Evolutionary conservation across 2,113 vertebrate genomes (phyloP).

Genomic region (Oostethus manadensis): DNA sequence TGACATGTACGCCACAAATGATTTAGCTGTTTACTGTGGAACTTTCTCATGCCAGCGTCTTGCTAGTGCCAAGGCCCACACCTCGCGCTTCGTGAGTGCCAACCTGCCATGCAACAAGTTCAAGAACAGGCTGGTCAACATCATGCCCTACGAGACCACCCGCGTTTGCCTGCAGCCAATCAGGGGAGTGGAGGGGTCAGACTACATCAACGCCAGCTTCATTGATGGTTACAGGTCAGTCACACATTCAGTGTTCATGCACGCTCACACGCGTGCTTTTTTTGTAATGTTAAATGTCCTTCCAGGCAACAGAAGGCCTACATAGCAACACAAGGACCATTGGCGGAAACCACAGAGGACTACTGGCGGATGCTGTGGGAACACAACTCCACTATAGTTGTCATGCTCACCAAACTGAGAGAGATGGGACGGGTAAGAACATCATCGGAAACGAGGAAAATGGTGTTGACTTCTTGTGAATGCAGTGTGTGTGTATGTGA

Average conservation of each 20-base stretch:
- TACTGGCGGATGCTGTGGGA: constrained; percentile 99
- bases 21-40: not conserved
- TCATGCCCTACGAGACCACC: constrained; percentile 98
- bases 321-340: constrained; percentile 93
- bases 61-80: constrained; percentile 97
- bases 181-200: constrained; percentile 94
- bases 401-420: constrained; percentile 96
- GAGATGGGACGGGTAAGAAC: constrained; percentile 94
- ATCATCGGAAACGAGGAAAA: not conserved
- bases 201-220: constrained; percentile 98
- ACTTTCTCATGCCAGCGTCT: constrained; percentile 76
- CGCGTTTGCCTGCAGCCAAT: constrained; percentile 96
- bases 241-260: not conserved
- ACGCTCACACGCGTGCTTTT: not conserved
- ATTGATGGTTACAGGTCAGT: constrained; percentile 96
- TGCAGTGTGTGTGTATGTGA: too few species aligned
- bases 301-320: constrained; percentile 94
- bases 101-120: constrained; percentile 99
- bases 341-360: constrained; percentile 97
- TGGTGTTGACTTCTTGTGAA: not conserved
- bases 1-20: too few species aligned
- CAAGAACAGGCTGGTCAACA: constrained; percentile 99
- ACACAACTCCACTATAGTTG: constrained; percentile 97
- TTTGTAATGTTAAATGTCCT: constrained; percentile 12
- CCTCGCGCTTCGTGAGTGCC: constrained; percentile 97